Percentiles rank a stretch among this genome's conserved stretches.
phyloP scores from a whole-genome alignment of 2,113 vertebrate species.

The Nerophis lumbriciformis region DNA sequence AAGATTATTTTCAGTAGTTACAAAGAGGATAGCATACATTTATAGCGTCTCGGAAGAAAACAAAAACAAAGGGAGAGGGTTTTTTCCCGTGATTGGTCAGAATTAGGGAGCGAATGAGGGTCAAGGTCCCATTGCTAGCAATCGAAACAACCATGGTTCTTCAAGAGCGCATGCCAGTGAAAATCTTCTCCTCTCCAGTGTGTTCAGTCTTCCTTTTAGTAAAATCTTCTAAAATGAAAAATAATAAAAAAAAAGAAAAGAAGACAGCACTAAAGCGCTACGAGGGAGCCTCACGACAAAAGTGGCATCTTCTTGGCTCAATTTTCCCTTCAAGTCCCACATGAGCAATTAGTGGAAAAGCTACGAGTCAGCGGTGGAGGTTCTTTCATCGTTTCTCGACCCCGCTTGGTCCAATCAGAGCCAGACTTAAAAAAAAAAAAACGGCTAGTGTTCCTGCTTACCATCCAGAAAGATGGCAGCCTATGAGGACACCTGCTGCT shows the following conservation, averaged over 20 bases:
- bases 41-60: constrained; percentile 30
- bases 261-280: constrained; percentile 19
- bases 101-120: background rate
- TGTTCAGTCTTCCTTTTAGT: constrained; percentile 10
- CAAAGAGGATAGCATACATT: constrained; percentile 73
- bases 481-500: constrained; percentile 89
- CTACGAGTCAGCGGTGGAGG: constrained; percentile 7
- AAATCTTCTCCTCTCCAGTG: constrained; percentile 46
- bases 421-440: too few species aligned
- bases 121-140: constrained; percentile 34
- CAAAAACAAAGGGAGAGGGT: constrained; percentile 28
- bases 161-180: constrained; percentile 38
- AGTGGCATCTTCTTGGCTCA: constrained; percentile 50
- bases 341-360: constrained; percentile 2
- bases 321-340: constrained; percentile 7
- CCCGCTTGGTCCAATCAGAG: background rate
- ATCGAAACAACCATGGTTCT: constrained; percentile 28
- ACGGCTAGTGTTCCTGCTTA: background rate
- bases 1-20: constrained; percentile 83
- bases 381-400: background rate
- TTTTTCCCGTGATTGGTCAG: background rate
- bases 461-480: background rate
- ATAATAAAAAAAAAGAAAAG: constrained; percentile 14
- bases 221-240: constrained; percentile 5
- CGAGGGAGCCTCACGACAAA: background rate